Conservation (phyloP, 1,140 invertebrate genomes). For the Acromyrmex charruanus region DNA sequence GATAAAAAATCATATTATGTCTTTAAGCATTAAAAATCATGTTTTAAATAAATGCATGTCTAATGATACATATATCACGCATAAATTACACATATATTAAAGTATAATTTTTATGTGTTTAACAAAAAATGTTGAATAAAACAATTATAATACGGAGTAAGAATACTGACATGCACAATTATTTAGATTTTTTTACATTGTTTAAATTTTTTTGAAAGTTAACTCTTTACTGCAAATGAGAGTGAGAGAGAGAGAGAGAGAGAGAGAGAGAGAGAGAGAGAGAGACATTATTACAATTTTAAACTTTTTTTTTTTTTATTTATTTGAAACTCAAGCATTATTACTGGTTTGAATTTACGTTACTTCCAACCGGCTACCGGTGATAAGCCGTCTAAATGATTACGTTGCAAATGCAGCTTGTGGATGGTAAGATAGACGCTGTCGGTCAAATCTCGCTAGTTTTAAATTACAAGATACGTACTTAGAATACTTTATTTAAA, state of each 20-base stretch:
- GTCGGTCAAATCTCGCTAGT: background rate
- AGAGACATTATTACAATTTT: background rate
- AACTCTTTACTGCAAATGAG: too few relatives aligned
- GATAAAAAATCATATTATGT: background rate
- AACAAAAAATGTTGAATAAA: background rate
- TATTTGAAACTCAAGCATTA: background rate
- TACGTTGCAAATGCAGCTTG: constrained; percentile 6
- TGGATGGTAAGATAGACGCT: background rate
- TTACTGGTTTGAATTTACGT: background rate
- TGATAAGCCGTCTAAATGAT: constrained; percentile 31
- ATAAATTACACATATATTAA: background rate
- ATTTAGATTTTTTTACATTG: background rate
- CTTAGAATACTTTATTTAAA: background rate
- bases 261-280: too few relatives aligned
- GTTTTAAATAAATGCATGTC: background rate
- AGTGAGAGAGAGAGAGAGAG: too few relatives aligned
- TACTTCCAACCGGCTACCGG: background rate
- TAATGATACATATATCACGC: background rate
- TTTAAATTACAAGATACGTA: constrained; percentile 1
- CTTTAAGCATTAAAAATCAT: background rate
- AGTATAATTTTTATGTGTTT: background rate
- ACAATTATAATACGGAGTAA: background rate
- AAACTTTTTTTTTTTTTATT: background rate
- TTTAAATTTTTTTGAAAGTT: background rate
- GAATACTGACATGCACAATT: background rate